These are phyloP conservation scores for Mamestra brassicae DNA, from an alignment of 2,888 invertebrate species.

Conservation along the genomic window DNA sequence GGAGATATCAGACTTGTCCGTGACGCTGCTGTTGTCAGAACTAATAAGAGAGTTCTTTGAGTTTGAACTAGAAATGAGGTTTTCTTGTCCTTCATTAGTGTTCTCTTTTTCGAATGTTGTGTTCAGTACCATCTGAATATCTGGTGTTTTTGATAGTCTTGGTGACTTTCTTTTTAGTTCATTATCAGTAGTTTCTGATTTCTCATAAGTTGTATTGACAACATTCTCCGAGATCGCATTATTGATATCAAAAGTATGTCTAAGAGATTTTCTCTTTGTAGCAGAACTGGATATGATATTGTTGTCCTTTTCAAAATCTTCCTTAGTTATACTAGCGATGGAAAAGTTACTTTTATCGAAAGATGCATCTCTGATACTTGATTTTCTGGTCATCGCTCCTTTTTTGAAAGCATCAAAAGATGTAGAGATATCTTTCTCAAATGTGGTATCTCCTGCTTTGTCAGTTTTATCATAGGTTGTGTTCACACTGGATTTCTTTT, in stretches of 20 bases:
- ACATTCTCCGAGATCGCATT: constrained; percentile 31
- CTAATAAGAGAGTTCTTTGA: constrained; percentile 79
- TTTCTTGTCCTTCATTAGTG: constrained; percentile 7
- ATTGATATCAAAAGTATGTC: constrained; percentile 43
- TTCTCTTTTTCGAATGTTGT: constrained; percentile 76
- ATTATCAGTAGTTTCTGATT: constrained; percentile 23
- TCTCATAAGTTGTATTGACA: constrained; percentile 70
- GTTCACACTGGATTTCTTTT: constrained; percentile 43
- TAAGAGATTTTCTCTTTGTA: constrained; percentile 40
- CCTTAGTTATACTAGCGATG: constrained; percentile 26
- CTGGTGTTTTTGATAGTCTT: constrained; percentile 25
- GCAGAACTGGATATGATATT: constrained; percentile 44
- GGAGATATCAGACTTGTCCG: constrained; percentile 76
- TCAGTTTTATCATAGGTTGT: constrained; percentile 66
- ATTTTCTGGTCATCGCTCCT: constrained; percentile 56
- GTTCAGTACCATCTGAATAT: constrained; percentile 64
- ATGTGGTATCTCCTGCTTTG: constrained; percentile 50
- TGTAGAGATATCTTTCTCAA: constrained; percentile 50
- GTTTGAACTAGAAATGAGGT: constrained; percentile 69
- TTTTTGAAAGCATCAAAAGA: constrained; percentile 63
- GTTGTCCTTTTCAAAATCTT: constrained; percentile 56
- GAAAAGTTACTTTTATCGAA: constrained; percentile 60
- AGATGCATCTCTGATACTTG: constrained; percentile 53
- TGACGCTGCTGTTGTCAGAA: constrained; percentile 76
- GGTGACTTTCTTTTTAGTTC: constrained; percentile 25